Percentiles rank a stretch among this genome's conserved stretches.
Evolutionary conservation across 2,113 vertebrate genomes (phyloP).

Genomic region (Odocoileus hemionus): DNA sequence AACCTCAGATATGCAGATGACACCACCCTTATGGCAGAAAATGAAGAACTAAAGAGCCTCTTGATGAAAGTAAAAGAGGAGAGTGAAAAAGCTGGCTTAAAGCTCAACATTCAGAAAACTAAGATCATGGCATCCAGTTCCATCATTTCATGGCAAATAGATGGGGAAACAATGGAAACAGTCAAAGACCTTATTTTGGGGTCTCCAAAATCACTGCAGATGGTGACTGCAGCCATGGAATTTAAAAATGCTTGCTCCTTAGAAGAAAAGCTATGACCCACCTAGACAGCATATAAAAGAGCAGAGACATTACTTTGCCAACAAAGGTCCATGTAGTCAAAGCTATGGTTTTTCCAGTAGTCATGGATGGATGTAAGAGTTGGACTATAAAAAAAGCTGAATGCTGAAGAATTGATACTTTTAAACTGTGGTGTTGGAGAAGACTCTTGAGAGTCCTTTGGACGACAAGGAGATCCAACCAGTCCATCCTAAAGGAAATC

Average conservation of each 20-base stretch:
- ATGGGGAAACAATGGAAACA: background rate
- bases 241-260: background rate
- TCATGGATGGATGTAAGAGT: background rate
- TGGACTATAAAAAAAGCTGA: background rate
- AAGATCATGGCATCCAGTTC: background rate
- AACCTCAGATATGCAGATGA: background rate
- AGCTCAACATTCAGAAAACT: background rate
- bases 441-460: background rate
- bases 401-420: background rate
- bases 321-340: background rate
- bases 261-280: background rate
- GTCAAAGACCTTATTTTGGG: background rate
- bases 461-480: background rate
- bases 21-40: background rate
- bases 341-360: background rate
- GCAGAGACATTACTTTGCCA: background rate
- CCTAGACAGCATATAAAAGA: background rate
- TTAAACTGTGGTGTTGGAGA: background rate
- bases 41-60: background rate
- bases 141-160: background rate
- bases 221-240: background rate
- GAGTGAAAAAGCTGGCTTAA: background rate
- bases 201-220: background rate
- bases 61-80: background rate
- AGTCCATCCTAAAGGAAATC: background rate